phyloP scores from a whole-genome alignment of 2,888 invertebrate genomes.

The Agrotis ipsilon region DNA sequence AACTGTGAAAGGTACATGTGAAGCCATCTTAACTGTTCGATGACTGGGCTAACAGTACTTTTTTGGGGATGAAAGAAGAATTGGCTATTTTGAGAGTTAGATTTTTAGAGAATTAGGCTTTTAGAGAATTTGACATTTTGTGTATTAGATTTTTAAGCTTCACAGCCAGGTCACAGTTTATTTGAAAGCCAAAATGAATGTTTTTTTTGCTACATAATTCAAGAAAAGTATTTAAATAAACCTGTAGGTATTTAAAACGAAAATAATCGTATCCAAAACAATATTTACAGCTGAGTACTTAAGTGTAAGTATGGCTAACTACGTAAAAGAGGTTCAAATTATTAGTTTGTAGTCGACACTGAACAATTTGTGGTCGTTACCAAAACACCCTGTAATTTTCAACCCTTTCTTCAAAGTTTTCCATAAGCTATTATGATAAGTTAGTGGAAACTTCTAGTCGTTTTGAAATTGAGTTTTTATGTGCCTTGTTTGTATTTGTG shows the following conservation, averaged over 20 bases:
- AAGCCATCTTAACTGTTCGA: no score
- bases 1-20: no score
- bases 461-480: neutral
- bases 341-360: slow-evolving; percentile 34
- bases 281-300: slow-evolving; percentile 11
- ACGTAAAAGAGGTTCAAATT: slow-evolving; percentile 41
- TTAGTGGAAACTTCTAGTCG: slow-evolving; percentile 14
- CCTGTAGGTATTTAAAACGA: neutral
- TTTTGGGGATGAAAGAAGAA: no score
- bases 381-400: slow-evolving; percentile 59
- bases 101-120: no score
- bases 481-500: neutral
- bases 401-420: slow-evolving; percentile 39
- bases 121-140: no score
- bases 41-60: no score
- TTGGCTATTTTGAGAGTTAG: no score
- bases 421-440: slow-evolving; percentile 15
- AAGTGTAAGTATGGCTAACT: slow-evolving; percentile 9
- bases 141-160: no score
- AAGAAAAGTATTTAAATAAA: neutral
- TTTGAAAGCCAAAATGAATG: neutral
- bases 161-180: no score
- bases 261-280: slow-evolving; percentile 3
- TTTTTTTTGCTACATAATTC: neutral
- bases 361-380: slow-evolving; percentile 58